These are phyloP conservation scores for Sander vitreus DNA, from an alignment of 2,113 vertebrate species.

Conservation along the genomic window DNA sequence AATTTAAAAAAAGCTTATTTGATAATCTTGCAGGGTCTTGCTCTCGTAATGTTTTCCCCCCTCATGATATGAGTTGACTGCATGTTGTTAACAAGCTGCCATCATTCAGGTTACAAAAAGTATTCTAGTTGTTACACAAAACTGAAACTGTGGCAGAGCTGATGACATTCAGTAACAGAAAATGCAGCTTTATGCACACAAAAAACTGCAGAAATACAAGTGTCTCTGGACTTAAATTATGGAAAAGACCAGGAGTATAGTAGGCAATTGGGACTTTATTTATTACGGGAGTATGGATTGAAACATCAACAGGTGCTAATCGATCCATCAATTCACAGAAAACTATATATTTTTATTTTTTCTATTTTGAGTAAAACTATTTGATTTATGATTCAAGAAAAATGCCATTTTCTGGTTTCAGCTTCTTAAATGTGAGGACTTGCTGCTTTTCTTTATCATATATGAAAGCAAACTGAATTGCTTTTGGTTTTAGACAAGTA, in stretches of 20 bases:
- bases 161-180: neutral
- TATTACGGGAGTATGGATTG: neutral
- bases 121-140: neutral
- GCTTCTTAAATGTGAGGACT: too few species aligned
- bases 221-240: neutral
- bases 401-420: too few species aligned
- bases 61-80: neutral
- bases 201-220: neutral
- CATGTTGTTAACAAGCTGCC: neutral
- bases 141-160: neutral
- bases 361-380: too few species aligned
- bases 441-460: neutral
- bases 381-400: too few species aligned
- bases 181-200: neutral
- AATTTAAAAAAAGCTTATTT: neutral
- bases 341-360: too few species aligned
- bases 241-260: neutral
- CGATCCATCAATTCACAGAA: neutral
- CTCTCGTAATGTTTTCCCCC: neutral
- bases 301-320: neutral
- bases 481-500: neutral
- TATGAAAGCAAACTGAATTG: neutral
- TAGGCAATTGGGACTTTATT: neutral
- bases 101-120: neutral
- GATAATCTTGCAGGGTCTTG: too few species aligned